Percentiles rank a stretch among this genome's conserved stretches.
Conservation (phyloP, 2,113 vertebrate species). For the Cyanoramphus novaezelandiae region DNA sequence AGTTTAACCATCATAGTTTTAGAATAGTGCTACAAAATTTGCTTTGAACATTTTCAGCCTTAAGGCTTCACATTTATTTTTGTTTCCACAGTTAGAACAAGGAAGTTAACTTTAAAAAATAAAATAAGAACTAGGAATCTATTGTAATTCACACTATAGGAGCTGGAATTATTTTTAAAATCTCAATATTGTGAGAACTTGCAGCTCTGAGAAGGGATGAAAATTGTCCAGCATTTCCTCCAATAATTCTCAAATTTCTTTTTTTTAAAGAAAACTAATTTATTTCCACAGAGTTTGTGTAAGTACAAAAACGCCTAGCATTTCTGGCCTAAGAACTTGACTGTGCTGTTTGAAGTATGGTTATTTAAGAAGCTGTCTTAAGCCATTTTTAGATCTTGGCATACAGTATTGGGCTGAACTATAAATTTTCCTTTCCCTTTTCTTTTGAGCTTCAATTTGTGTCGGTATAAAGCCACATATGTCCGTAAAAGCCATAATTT, state of each 20-base stretch:
- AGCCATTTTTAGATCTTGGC: conserved; percentile 56
- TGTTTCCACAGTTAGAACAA: neutral
- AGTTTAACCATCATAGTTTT: neutral
- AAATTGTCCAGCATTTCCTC: neutral
- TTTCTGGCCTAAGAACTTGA: neutral
- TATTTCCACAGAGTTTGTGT: conserved; percentile 4
- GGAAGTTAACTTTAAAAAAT: neutral
- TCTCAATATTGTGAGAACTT: neutral
- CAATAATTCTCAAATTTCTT: neutral
- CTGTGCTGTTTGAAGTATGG: neutral
- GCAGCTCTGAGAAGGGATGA: neutral
- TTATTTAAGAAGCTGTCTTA: conserved; percentile 48
- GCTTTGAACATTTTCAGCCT: neutral
- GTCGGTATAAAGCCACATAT: conserved; percentile 20
- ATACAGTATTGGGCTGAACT: neutral
- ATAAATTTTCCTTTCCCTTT: conserved; percentile 25
- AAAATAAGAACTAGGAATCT: neutral
- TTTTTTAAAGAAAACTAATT: neutral
- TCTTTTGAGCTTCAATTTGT: conserved; percentile 36
- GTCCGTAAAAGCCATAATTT: conserved; percentile 33
- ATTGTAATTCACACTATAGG: neutral
- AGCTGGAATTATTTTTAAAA: neutral
- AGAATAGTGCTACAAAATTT: neutral
- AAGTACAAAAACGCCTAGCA: conserved; percentile 20
- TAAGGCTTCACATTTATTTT: neutral